phyloP scores from a whole-genome alignment of 2,797 vertebrate species.

The Octomys mimax region DNA sequence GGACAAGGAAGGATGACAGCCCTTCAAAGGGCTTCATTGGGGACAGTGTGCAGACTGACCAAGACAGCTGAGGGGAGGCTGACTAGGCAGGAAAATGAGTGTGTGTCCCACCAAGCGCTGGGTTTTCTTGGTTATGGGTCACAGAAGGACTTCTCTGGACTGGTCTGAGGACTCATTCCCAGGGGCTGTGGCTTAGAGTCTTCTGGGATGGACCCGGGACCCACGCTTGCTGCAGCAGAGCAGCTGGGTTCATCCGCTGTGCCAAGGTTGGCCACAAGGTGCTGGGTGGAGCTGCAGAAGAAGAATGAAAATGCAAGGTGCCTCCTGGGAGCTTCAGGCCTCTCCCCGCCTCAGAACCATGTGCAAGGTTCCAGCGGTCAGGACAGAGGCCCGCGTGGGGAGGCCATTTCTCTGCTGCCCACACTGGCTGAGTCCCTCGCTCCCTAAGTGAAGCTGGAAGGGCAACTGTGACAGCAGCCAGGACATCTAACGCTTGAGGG shows the following conservation, averaged over 20 bases:
- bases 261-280: not conserved
- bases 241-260: not conserved
- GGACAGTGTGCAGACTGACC: not conserved
- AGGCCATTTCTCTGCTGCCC: not conserved
- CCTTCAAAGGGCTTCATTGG: rapidly evolving
- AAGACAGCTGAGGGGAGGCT: too few species aligned
- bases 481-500: not conserved
- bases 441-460: not conserved
- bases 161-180: not conserved
- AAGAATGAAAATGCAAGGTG: not conserved
- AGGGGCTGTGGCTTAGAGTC: too few species aligned
- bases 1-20: not conserved
- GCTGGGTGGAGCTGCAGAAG: not conserved
- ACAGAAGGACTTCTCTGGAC: not conserved
- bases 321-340: not conserved
- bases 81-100: not conserved
- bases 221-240: not conserved
- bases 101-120: rapidly evolving
- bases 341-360: not conserved
- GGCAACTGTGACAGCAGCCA: rapidly evolving
- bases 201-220: not conserved
- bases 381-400: too few species aligned
- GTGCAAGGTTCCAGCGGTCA: too few species aligned
- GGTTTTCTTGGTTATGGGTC: not conserved
- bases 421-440: too few species aligned